Evolutionary conservation across 2,113 vertebrate species (phyloP).

Genomic region (Pangasianodon gigas): DNA sequence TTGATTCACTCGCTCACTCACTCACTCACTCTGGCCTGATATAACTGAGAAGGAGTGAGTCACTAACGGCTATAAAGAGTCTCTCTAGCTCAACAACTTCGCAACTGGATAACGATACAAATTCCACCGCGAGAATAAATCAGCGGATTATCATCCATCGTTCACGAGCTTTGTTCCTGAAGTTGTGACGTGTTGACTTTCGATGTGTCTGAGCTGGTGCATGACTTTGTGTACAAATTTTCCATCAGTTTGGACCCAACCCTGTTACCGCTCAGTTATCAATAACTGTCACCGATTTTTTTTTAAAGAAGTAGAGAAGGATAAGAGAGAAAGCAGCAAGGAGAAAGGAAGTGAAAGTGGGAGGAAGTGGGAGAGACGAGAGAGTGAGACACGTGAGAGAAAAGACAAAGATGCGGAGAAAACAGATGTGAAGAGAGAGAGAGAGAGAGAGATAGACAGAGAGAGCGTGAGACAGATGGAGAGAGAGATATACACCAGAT

Average conservation of each 20-base stretch:
- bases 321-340: neutral
- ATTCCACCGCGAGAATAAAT: neutral
- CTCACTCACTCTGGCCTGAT: neutral
- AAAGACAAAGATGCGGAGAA: neutral
- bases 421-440: neutral
- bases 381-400: neutral
- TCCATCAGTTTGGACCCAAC: neutral
- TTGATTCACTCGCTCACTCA: neutral
- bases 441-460: neutral
- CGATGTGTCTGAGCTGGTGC: neutral
- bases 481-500: neutral
- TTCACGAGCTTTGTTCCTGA: neutral
- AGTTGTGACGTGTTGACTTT: no score
- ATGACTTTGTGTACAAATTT: neutral
- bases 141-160: neutral
- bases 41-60: neutral
- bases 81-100: neutral
- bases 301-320: neutral
- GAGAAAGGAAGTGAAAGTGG: neutral
- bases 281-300: neutral
- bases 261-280: neutral
- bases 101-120: neutral
- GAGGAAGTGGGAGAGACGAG: neutral
- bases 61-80: neutral
- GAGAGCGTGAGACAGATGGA: neutral